Percentiles rank a stretch among this genome's conserved stretches.
Conservation (phyloP, 2,113 vertebrate genomes). For the Chamaetylas fuelleborni region DNA sequence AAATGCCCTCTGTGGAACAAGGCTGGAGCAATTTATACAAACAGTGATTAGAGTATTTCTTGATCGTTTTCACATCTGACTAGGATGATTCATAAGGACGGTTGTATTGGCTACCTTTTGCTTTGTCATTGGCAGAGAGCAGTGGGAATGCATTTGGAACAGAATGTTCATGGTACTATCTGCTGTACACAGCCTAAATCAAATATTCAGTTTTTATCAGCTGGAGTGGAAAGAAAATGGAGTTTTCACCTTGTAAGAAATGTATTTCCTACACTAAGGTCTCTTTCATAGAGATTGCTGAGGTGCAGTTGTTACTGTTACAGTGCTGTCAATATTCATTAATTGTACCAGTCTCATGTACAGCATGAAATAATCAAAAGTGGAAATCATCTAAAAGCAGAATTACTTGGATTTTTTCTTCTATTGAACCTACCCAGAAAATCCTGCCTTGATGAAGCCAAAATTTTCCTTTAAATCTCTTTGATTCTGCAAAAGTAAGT, state of each 20-base stretch:
- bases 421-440: background rate
- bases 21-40: background rate
- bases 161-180: background rate
- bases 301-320: background rate
- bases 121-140: background rate
- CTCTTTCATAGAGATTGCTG: background rate
- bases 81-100: background rate
- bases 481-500: background rate
- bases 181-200: background rate
- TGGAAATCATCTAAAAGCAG: background rate
- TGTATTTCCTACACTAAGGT: background rate
- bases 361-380: constrained; percentile 8
- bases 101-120: background rate
- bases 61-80: background rate
- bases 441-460: background rate
- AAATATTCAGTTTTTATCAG: background rate
- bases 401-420: background rate
- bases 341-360: background rate
- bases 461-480: background rate
- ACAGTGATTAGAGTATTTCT: background rate
- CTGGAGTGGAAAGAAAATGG: background rate
- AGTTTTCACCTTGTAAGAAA: constrained; percentile 2
- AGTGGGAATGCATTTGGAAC: background rate
- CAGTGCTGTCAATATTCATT: background rate
- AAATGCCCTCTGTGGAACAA: background rate